Conservation (phyloP, 2,888 invertebrate species). For the Arctia plantaginis region DNA sequence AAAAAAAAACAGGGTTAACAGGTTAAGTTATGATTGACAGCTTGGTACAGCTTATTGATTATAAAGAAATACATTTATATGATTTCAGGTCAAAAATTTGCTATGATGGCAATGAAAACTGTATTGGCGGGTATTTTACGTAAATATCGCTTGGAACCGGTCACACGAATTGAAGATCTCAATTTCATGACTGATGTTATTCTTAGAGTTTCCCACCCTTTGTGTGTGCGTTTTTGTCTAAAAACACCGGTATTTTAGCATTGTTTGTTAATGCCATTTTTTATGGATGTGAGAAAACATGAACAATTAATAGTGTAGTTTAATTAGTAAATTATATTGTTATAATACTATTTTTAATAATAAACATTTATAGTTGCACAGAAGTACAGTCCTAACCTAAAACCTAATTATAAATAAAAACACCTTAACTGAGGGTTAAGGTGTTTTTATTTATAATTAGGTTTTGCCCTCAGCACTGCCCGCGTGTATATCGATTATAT, state of each 20-base stretch:
- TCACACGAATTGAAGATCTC: constrained; percentile 67
- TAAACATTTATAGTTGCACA: too few relatives aligned
- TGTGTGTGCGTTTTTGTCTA: constrained; percentile 60
- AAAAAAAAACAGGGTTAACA: too few relatives aligned
- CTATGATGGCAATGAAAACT: constrained; percentile 81
- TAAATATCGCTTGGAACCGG: constrained; percentile 42
- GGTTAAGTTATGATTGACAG: too few relatives aligned
- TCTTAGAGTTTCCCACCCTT: constrained; percentile 60
- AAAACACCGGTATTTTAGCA: constrained; percentile 14
- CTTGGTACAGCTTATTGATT: too few relatives aligned
- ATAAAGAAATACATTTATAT: background rate
- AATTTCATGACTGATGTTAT: constrained; percentile 62
- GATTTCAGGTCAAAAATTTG: constrained; percentile 83
- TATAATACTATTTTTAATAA: too few relatives aligned
- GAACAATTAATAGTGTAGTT: background rate
- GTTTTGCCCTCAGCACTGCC: too few relatives aligned
- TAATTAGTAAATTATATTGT: background rate
- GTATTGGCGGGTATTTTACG: constrained; percentile 64
- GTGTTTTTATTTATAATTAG: too few relatives aligned
- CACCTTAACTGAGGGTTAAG: too few relatives aligned
- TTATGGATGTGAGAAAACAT: background rate
- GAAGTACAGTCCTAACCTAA: too few relatives aligned
- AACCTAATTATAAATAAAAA: too few relatives aligned
- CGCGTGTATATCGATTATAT: too few relatives aligned
- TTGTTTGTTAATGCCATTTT: background rate